Base-by-base conservation (phyloP, 2,113 vertebrate genomes). In the Erythrocebus patas region DNA sequence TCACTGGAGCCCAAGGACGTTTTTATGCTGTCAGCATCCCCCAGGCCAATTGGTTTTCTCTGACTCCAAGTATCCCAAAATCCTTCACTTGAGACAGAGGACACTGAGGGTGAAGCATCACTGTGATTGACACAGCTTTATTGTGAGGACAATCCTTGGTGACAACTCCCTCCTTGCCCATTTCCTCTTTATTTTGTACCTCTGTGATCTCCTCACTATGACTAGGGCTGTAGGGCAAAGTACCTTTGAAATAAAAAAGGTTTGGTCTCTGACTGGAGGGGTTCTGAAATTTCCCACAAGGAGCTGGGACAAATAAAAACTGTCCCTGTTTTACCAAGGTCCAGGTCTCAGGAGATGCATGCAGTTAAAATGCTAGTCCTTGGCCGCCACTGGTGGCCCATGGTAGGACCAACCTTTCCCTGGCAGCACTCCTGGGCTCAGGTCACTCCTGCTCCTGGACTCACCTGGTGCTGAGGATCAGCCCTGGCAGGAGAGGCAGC, bases 391-490 rank as follows among this genome's bases (percentile, higher is more conserved):
- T 70, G 22, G 8, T 27, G 76, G 23, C n/a, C 18, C 61, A 35
- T 0, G 11, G n/a, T 43, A 27, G 57, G 27, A 16, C 13, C 70
- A 85, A 30, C 1, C 4, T 27, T n/a, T 64, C 59, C 52, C 17
- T 30, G 43, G 89, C 61, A 4, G 59, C 4, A 1, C n/a, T 94
- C 78, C 20, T 72, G 14, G 3, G 0, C 61, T 16, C 23, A 9
- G 52, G 48, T 97, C 73, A 40, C 72, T 40, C 0, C 84, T 76
- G 93, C n/a, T 55, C 50, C 59, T 30, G 89, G 86, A 97, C 98
- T 98, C 97, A 98, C 98, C 98, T 96, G 90, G 97, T 0, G 64
- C 98, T 93, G 64, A 97, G 50, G 83, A 96, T 72, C 93, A 98
- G 94, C 0, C 91, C 93, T 16, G 98, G 96, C 3, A 48, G 94